Percentiles rank a stretch among this genome's conserved stretches.
Conservation (phyloP, 2,113 vertebrate species). For the Nyctereutes procyonoides region DNA sequence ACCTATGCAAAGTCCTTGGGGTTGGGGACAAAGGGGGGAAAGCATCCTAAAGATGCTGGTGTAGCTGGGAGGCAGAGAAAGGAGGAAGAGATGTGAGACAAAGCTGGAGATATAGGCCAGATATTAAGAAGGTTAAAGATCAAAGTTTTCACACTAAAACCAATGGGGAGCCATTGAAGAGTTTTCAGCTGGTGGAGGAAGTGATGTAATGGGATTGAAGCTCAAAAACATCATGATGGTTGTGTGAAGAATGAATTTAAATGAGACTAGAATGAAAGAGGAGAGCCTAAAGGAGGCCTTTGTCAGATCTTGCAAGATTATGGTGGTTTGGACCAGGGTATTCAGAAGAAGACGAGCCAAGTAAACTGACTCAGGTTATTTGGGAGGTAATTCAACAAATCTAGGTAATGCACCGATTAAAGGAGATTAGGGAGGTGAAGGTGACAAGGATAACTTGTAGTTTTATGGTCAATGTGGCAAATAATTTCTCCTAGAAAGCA, state of each 20-base stretch:
- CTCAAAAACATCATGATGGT: neutral
- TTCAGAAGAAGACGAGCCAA: neutral
- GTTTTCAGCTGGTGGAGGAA: neutral
- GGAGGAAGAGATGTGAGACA: neutral
- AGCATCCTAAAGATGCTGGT: neutral
- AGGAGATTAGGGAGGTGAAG: neutral
- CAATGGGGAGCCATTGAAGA: neutral
- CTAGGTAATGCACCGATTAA: neutral
- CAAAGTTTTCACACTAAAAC: neutral
- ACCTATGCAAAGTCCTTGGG: neutral
- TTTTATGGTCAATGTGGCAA: neutral
- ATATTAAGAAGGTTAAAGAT: neutral
- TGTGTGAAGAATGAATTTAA: constrained; percentile 24
- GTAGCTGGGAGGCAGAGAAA: neutral
- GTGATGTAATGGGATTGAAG: neutral
- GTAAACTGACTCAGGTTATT: neutral
- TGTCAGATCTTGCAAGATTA: neutral
- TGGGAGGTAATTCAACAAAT: neutral
- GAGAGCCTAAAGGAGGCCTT: neutral
- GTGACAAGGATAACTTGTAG: neutral
- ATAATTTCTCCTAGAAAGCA: neutral
- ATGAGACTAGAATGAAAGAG: neutral
- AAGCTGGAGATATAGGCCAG: neutral
- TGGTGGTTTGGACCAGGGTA: neutral
- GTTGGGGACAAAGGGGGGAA: no score